phyloP scores from a whole-genome alignment of 2,113 vertebrate genomes.

The Phrynosoma blainvillii region DNA sequence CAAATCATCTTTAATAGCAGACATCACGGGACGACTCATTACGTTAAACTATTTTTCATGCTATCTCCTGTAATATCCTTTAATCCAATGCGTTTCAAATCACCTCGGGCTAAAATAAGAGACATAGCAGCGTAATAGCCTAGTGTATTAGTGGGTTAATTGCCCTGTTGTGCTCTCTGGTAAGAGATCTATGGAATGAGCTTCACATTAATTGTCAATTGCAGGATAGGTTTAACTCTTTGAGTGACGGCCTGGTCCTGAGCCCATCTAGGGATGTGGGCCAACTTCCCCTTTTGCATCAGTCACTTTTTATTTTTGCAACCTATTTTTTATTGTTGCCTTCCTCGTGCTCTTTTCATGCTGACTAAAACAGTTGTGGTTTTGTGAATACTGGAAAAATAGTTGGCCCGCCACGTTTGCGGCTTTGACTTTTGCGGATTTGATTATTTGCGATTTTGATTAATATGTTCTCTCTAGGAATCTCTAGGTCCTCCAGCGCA shows the following conservation, averaged over 20 bases:
- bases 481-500: too few relatives aligned
- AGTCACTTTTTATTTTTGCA: too few relatives aligned
- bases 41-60: slow-evolving; percentile 90
- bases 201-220: slow-evolving; percentile 87
- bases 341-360: too few relatives aligned
- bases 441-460: too few relatives aligned
- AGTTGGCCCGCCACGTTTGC: too few relatives aligned
- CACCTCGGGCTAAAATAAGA: slow-evolving; percentile 88
- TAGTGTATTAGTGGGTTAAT: slow-evolving; percentile 90
- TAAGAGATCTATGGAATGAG: slow-evolving; percentile 85
- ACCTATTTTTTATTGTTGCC: too few relatives aligned
- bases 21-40: slow-evolving; percentile 88
- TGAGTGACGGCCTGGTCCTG: slow-evolving; percentile 54
- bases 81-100: slow-evolving; percentile 90
- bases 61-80: slow-evolving; percentile 89
- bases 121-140: slow-evolving; percentile 87
- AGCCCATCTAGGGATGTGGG: slow-evolving; percentile 42
- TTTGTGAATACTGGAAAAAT: too few relatives aligned
- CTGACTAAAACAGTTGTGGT: too few relatives aligned
- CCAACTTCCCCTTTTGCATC: not conserved
- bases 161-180: slow-evolving; percentile 86
- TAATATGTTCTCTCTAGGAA: too few relatives aligned
- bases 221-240: slow-evolving; percentile 84
- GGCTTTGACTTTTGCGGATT: too few relatives aligned
- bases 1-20: slow-evolving; percentile 89